These are phyloP conservation scores for Edolisoma coerulescens DNA, from an alignment of 2,113 vertebrate species.

Conservation along the genomic window DNA sequence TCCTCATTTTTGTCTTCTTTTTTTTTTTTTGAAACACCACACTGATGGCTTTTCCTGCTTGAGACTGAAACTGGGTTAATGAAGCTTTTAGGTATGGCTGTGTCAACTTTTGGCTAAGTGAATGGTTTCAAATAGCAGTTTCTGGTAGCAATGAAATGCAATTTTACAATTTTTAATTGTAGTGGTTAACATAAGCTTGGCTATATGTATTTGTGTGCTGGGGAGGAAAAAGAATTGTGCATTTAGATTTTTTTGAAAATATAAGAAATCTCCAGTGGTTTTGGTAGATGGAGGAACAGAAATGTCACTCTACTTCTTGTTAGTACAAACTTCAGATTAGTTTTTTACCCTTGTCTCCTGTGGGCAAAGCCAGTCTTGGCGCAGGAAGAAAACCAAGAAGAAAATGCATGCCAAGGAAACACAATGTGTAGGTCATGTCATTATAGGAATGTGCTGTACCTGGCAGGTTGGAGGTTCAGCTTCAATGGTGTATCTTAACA, in stretches of 20 bases:
- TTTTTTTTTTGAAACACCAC: not conserved
- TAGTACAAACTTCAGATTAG: not conserved
- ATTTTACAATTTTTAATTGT: not conserved
- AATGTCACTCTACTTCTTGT: not conserved
- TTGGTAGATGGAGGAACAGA: not conserved
- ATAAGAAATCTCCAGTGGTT: not conserved
- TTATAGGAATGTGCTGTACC: not conserved
- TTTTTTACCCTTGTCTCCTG: not conserved
- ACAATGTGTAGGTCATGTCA: rapidly evolving
- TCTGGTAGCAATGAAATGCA: not conserved
- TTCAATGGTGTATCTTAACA: not conserved
- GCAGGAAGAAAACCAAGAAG: not conserved
- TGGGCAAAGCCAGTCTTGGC: not conserved
- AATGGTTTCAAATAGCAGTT: not conserved
- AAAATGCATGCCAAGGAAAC: not conserved
- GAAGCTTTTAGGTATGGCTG: not conserved
- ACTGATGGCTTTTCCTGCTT: not conserved
- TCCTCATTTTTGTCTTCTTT: not conserved
- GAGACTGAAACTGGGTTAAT: not conserved
- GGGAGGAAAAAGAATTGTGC: not conserved
- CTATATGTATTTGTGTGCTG: not conserved
- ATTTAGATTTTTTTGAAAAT: not conserved
- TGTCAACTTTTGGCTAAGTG: not conserved
- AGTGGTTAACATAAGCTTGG: not conserved
- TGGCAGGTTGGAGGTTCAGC: not conserved